Conservation (phyloP, 2,888 invertebrate species). For the Tanytarsus gracilentus region DNA sequence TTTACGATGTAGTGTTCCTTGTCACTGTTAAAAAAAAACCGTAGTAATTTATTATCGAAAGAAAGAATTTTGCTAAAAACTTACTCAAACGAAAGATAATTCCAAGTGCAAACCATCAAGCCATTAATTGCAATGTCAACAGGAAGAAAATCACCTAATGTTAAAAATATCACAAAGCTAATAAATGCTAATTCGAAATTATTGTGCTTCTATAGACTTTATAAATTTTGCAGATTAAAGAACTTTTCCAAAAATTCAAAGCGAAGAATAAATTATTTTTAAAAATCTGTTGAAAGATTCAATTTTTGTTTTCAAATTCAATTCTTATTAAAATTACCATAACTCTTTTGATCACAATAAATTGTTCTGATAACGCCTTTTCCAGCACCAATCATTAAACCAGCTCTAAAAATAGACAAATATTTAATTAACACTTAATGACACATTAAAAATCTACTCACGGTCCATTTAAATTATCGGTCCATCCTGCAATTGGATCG, state of each 20-base stretch:
- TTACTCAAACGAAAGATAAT: slow-evolving; percentile 51
- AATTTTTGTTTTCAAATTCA: too few species aligned
- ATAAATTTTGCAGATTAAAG: too few species aligned
- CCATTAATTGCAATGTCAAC: slow-evolving; percentile 76
- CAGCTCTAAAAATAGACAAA: slow-evolving; percentile 39
- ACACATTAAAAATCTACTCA: background rate
- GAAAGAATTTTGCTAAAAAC: slow-evolving; percentile 31
- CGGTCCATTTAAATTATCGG: slow-evolving; percentile 90
- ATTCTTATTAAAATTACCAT: slow-evolving; percentile 45
- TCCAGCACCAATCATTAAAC: slow-evolving; percentile 51
- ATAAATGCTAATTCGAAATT: background rate
- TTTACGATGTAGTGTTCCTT: slow-evolving; percentile 53
- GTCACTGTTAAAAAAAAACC: slow-evolving; percentile 45
- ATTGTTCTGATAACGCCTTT: slow-evolving; percentile 85
- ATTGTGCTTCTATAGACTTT: too few species aligned
- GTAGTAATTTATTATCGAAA: slow-evolving; percentile 37
- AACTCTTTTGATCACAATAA: slow-evolving; percentile 69
- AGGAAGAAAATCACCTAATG: slow-evolving; percentile 58
- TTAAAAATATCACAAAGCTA: background rate
- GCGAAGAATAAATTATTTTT: too few species aligned
- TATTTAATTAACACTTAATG: background rate
- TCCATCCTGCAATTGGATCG: slow-evolving; percentile 81
- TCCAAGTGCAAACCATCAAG: slow-evolving; percentile 57
- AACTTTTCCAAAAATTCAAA: too few species aligned
- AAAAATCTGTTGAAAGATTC: too few species aligned